Evolutionary conservation across 2,113 vertebrate species (phyloP).

Genomic region (Macrotus californicus): DNA sequence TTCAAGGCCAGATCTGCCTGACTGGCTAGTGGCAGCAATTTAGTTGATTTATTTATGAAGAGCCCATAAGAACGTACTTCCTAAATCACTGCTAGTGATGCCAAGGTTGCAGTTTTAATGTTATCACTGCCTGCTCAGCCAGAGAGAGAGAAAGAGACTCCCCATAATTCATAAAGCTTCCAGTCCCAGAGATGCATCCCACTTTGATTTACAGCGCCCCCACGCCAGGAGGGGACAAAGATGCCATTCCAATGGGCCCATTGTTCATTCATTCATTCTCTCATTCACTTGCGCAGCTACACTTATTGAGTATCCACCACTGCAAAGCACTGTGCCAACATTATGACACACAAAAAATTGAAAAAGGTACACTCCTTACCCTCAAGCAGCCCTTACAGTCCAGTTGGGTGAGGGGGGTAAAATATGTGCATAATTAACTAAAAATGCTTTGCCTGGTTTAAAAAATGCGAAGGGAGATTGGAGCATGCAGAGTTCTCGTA

Average conservation of each 20-base stretch:
- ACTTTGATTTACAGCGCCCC: background rate
- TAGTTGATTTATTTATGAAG: constrained; percentile 57
- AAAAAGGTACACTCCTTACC: background rate
- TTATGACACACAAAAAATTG: background rate
- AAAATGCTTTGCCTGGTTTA: background rate
- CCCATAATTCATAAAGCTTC: constrained; percentile 46
- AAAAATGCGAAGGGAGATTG: background rate
- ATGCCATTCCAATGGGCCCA: background rate
- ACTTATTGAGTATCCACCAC: background rate
- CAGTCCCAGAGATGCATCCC: background rate
- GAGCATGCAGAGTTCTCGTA: background rate
- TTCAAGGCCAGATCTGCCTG: background rate
- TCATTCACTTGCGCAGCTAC: background rate
- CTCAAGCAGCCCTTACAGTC: background rate
- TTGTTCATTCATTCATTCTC: background rate
- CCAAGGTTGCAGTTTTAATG: constrained; percentile 47
- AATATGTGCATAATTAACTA: background rate
- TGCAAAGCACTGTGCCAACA: background rate
- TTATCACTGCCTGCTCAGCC: constrained; percentile 57
- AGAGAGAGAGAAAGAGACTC: constrained; percentile 36
- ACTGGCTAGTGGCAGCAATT: constrained; percentile 24
- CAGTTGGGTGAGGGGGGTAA: background rate
- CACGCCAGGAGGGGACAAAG: background rate
- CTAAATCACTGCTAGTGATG: constrained; percentile 44
- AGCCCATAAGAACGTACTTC: constrained; percentile 7